Percentiles rank a stretch among this genome's conserved stretches.
Conservation (phyloP, 2,113 vertebrate genomes). For the Mormyrus iriodes region DNA sequence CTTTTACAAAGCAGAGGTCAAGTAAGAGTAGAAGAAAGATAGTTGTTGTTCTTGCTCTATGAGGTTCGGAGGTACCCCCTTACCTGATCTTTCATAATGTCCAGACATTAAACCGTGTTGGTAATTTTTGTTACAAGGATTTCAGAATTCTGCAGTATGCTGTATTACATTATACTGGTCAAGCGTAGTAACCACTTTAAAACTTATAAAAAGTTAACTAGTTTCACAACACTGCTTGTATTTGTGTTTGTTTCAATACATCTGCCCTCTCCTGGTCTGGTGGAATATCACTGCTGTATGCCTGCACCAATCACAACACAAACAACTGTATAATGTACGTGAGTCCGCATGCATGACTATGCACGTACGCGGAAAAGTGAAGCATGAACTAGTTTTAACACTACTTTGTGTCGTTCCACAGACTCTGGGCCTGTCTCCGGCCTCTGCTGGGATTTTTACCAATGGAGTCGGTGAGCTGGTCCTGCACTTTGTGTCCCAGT, state of each 20-base stretch:
- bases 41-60: background rate
- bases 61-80: background rate
- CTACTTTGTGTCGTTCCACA: slow-evolving; percentile 36
- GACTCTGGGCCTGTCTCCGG: slow-evolving; percentile 77
- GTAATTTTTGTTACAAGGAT: background rate
- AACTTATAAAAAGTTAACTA: background rate
- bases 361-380: background rate
- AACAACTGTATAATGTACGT: background rate
- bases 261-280: background rate
- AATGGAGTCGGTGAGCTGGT: slow-evolving; percentile 83
- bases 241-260: background rate
- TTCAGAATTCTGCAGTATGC: background rate
- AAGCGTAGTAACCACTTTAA: background rate
- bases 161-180: background rate
- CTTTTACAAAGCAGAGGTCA: background rate
- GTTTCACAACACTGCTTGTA: background rate
- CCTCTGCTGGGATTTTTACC: slow-evolving; percentile 79
- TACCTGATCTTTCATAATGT: background rate
- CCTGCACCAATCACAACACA: background rate
- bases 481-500: slow-evolving; percentile 80
- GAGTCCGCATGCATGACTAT: background rate
- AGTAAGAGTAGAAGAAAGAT: background rate
- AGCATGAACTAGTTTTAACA: background rate
- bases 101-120: background rate
- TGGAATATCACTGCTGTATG: background rate